phyloP scores from a whole-genome alignment of 2,797 vertebrate species.

The Phalloptychus januarius region DNA sequence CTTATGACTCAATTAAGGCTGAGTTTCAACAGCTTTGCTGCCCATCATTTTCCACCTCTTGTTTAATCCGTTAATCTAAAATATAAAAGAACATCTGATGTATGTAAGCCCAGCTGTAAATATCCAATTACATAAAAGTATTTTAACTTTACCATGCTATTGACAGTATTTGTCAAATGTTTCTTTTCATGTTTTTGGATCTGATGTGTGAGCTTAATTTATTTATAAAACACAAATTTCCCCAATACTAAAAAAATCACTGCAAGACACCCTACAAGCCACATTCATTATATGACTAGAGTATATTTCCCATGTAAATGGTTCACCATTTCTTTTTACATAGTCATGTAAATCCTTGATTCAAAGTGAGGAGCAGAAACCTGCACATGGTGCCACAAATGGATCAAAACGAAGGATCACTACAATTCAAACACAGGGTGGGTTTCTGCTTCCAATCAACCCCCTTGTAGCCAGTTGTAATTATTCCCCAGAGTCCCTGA shows the following conservation, averaged over 20 bases:
- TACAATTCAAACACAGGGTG: background rate
- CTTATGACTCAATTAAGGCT: constrained; percentile 50
- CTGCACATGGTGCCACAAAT: background rate
- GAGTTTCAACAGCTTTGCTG: constrained; percentile 27
- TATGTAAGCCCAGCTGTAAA: constrained; percentile 11
- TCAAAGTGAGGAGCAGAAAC: background rate
- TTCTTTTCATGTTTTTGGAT: background rate
- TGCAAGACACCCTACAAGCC: background rate
- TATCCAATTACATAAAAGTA: background rate
- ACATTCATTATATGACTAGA: background rate
- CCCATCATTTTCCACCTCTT: constrained; percentile 15
- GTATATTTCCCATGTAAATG: background rate
- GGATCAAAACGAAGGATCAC: background rate
- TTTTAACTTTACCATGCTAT: constrained; percentile 9
- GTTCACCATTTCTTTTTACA: background rate
- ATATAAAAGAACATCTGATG: background rate
- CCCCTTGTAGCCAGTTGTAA: constrained; percentile 11
- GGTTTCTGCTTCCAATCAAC: constrained; percentile 2
- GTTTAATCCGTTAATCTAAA: constrained; percentile 2
- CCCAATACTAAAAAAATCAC: background rate
- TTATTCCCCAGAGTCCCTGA: background rate
- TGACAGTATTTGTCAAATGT: background rate
- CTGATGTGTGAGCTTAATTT: constrained; percentile 6
- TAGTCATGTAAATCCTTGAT: background rate
- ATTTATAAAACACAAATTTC: background rate